Conservation (phyloP, 2,888 invertebrate genomes). For the Luperina testacea region DNA sequence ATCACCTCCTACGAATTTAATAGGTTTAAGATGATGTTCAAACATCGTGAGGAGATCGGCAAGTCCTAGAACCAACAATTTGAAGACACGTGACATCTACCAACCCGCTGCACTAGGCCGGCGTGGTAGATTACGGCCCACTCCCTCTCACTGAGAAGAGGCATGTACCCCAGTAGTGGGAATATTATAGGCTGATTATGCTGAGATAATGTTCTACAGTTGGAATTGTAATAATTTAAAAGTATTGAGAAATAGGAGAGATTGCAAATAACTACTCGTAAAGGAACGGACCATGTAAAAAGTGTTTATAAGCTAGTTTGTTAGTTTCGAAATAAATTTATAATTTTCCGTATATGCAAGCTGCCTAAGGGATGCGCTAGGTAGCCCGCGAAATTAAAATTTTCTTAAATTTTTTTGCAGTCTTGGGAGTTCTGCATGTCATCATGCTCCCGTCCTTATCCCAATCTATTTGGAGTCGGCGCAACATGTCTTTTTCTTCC, state of each 20-base stretch:
- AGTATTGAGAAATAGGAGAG: not conserved
- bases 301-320: not conserved
- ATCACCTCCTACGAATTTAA: conserved; percentile 94
- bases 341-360: too few species aligned
- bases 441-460: too few species aligned
- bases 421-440: not conserved
- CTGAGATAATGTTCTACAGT: too few species aligned
- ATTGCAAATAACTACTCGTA: not conserved
- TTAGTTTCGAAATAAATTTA: not conserved
- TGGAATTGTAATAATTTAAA: not conserved
- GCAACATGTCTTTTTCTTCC: too few species aligned
- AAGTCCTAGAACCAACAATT: not conserved
- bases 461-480: too few species aligned
- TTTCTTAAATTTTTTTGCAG: too few species aligned
- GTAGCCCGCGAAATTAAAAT: too few species aligned
- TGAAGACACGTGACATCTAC: not conserved
- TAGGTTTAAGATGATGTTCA: not conserved
- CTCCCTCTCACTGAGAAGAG: too few species aligned
- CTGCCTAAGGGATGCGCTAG: too few species aligned
- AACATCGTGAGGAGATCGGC: too few species aligned
- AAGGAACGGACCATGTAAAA: not conserved
- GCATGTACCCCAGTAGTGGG: too few species aligned
- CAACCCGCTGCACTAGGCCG: not conserved
- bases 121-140: not conserved
- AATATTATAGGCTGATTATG: too few species aligned